These are phyloP conservation scores for Ageneiosus marmoratus DNA, from an alignment of 2,113 vertebrate genomes.

Conservation along the genomic window DNA sequence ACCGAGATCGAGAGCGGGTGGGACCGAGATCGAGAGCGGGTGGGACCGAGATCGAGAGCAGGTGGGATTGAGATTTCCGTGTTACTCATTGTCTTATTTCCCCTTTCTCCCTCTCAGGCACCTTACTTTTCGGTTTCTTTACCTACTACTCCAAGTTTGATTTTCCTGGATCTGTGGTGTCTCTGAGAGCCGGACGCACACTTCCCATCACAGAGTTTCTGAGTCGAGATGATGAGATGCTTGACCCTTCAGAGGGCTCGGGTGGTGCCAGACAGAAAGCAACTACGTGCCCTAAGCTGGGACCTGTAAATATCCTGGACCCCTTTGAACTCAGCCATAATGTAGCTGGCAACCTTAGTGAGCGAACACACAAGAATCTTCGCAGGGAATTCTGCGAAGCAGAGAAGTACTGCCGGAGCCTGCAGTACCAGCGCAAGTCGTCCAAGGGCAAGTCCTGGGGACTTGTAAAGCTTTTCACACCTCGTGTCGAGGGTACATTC, in stretches of 20 bases:
- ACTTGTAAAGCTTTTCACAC: constrained; percentile 77
- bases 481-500: constrained; percentile 53
- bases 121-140: constrained; percentile 85
- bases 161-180: constrained; percentile 77
- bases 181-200: constrained; percentile 72
- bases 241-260: constrained; percentile 9
- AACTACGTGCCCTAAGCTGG: constrained; percentile 60
- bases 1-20: not conserved
- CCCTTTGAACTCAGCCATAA: constrained; percentile 92
- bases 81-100: not conserved
- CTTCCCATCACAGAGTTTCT: constrained; percentile 70
- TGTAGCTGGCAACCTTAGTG: constrained; percentile 84
- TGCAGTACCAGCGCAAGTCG: constrained; percentile 82
- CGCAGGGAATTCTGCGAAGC: constrained; percentile 77
- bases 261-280: constrained; percentile 5
- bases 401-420: constrained; percentile 84
- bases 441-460: constrained; percentile 85
- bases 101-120: constrained; percentile 62
- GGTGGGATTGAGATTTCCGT: not conserved
- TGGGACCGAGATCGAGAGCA: not conserved
- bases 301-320: constrained; percentile 86
- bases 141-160: constrained; percentile 79
- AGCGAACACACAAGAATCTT: constrained; percentile 73
- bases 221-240: constrained; percentile 21
- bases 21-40: not conserved